Evolutionary conservation across 1,140 invertebrate genomes (phyloP).

Genomic region (Listronotus oregonensis): DNA sequence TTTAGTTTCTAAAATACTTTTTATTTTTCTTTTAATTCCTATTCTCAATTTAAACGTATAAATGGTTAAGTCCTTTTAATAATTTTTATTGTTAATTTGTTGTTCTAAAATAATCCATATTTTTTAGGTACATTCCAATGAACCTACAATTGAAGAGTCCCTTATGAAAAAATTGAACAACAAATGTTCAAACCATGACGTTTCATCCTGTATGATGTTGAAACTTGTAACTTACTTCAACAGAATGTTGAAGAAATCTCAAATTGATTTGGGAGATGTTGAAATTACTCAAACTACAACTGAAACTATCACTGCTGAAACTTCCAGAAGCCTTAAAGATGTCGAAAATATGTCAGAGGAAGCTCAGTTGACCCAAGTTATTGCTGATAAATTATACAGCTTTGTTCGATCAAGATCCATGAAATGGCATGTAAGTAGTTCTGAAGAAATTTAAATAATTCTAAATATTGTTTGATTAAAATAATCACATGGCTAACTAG

Average conservation of each 20-base stretch:
- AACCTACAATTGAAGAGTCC: constrained; percentile 64
- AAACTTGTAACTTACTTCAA: constrained; percentile 82
- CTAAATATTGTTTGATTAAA: no score
- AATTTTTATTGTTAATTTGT: no score
- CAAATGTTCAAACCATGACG: constrained; percentile 75
- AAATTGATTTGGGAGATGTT: constrained; percentile 75
- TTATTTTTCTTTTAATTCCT: no score
- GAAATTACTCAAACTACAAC: constrained; percentile 68
- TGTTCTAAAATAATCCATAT: no score
- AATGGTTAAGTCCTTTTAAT: no score
- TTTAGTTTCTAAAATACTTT: no score
- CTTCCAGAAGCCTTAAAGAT: constrained; percentile 50
- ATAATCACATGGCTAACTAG: no score
- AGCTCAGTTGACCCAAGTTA: constrained; percentile 69
- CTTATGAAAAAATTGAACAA: constrained; percentile 73
- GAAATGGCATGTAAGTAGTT: constrained; percentile 61
- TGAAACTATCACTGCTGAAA: constrained; percentile 40
- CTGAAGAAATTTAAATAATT: no score
- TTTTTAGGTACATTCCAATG: constrained; percentile 50
- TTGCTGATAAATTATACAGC: constrained; percentile 73
- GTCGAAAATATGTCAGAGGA: constrained; percentile 63
- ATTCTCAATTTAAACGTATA: no score
- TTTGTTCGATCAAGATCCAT: constrained; percentile 74
- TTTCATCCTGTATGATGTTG: constrained; percentile 77
- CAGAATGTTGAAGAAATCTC: constrained; percentile 75